These are phyloP conservation scores for Maconellicoccus hirsutus DNA, from an alignment of 1,140 invertebrate species.

Conservation along the genomic window DNA sequence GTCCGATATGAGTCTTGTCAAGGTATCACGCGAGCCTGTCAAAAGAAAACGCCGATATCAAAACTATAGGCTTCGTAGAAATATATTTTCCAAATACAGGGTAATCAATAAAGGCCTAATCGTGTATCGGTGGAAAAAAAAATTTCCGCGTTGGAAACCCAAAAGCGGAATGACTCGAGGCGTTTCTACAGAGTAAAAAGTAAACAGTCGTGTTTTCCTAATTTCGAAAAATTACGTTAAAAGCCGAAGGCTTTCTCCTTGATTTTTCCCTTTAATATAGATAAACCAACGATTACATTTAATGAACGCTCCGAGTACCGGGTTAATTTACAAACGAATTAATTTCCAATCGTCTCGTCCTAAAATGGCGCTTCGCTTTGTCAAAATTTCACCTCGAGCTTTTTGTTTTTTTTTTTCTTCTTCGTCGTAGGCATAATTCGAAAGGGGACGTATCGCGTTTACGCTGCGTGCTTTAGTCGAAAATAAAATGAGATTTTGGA, in stretches of 20 bases:
- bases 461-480: too few species aligned
- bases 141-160: too few species aligned
- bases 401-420: background rate
- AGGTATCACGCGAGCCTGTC: slow-evolving; percentile 6
- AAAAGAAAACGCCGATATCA: background rate
- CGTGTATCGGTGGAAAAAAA: too few species aligned
- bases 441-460: too few species aligned
- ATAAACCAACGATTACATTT: background rate
- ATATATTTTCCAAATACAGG: background rate
- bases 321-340: background rate
- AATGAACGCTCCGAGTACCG: background rate
- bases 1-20: slow-evolving; percentile 1
- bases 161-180: background rate
- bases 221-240: background rate
- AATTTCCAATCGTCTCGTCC: background rate
- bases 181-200: background rate
- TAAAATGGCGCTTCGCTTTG: background rate
- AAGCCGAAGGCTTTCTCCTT: background rate
- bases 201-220: slow-evolving; percentile 8
- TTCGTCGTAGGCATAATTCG: too few species aligned
- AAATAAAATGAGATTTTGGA: too few species aligned
- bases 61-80: background rate
- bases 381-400: background rate
- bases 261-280: background rate
- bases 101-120: background rate